These are phyloP conservation scores for Dermatophagoides farinae DNA, from an alignment of 1,140 invertebrate genomes.

Conservation along the genomic window DNA sequence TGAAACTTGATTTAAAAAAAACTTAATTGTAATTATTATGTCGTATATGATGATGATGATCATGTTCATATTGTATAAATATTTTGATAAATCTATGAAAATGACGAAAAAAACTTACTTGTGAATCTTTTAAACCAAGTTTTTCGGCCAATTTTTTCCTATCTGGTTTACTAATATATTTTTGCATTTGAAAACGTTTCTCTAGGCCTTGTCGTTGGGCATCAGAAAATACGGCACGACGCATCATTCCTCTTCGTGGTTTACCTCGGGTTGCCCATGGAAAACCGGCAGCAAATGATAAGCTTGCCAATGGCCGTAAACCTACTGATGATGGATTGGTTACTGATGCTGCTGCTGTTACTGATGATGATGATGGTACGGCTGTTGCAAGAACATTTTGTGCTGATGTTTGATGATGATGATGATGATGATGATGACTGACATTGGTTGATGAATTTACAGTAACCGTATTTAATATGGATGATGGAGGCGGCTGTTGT, in stretches of 20 bases:
- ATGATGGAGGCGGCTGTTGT: no score
- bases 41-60: neutral
- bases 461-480: no score
- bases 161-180: constrained; percentile 93
- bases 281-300: constrained; percentile 31
- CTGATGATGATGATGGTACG: neutral
- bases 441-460: no score
- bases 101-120: constrained; percentile 28
- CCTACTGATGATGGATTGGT: constrained; percentile 1
- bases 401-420: no score
- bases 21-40: neutral
- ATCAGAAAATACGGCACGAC: constrained; percentile 78
- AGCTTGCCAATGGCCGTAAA: neutral
- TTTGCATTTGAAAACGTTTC: constrained; percentile 84
- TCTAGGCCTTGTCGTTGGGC: constrained; percentile 80
- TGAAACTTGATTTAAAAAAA: no score
- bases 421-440: no score
- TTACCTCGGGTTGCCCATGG: constrained; percentile 49
- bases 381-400: neutral
- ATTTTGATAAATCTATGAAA: neutral
- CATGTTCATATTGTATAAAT: neutral
- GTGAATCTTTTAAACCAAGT: constrained; percentile 71
- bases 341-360: neutral
- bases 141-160: constrained; percentile 85
- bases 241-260: constrained; percentile 70